Evolutionary conservation across 2,888 invertebrate genomes (phyloP).

Genomic region (Pilophorus perplexus): DNA sequence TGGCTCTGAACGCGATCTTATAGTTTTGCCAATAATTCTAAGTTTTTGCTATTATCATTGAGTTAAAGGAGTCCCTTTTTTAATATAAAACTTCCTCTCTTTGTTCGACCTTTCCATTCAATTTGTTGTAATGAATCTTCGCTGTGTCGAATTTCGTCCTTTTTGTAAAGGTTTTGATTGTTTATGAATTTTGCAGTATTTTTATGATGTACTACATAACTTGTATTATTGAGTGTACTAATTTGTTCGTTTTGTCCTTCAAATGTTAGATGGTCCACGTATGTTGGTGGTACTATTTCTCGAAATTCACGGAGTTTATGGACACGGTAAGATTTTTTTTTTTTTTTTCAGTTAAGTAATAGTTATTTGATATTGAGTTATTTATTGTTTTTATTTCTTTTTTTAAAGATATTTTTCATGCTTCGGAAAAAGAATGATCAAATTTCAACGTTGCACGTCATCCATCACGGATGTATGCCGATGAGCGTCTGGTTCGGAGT

Average conservation of each 20-base stretch:
- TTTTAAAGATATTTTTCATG: constrained; percentile 82
- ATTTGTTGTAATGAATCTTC: too few species aligned
- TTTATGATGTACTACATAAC: too few species aligned
- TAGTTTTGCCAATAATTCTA: too few species aligned
- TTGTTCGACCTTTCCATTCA: too few species aligned
- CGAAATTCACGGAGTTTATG: constrained; percentile 93
- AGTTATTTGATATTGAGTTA: not conserved
- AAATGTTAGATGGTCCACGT: constrained; percentile 86
- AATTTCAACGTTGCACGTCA: constrained; percentile 89
- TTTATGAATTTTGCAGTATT: too few species aligned
- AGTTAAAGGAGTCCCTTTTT: too few species aligned
- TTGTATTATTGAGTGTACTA: too few species aligned
- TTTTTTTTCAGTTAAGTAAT: constrained; percentile 17
- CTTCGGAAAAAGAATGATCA: constrained; percentile 91
- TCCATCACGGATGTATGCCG: constrained; percentile 96
- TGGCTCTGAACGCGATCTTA: too few species aligned
- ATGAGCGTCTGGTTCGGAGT: constrained; percentile 97
- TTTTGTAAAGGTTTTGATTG: too few species aligned
- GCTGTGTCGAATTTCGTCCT: too few species aligned
- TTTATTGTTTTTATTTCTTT: not conserved
- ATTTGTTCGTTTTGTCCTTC: constrained; percentile 37
- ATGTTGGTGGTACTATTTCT: constrained; percentile 95
- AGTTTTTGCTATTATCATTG: too few species aligned
- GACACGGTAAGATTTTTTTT: constrained; percentile 73
- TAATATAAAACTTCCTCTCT: too few species aligned